A percentile compares a stretch with the other conserved stretches of the same genome.
Evolutionary conservation across 2,113 vertebrate species (phyloP).

Genomic region (Tyto alba): DNA sequence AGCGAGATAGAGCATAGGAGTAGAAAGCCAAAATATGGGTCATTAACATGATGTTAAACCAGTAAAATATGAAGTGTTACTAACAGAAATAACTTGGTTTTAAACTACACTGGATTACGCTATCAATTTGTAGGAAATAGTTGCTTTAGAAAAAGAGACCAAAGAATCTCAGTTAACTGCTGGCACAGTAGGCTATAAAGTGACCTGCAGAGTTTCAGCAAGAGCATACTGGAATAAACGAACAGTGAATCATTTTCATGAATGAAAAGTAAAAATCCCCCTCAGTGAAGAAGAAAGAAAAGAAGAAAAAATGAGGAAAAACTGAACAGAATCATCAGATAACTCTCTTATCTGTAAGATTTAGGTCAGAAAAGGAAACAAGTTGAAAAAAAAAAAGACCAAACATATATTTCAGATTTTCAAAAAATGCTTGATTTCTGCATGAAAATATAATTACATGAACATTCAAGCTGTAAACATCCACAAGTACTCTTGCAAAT

Average conservation of each 20-base stretch:
- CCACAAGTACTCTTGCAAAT: not conserved
- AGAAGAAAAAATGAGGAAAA: not conserved
- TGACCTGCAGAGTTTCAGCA: not conserved
- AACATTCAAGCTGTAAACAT: not conserved
- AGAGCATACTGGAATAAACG: not conserved
- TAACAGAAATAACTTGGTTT: constrained; percentile 31
- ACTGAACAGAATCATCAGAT: not conserved
- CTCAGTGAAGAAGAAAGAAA: not conserved
- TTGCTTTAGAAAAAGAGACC: constrained; percentile 20
- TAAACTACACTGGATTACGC: not conserved
- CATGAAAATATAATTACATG: not conserved
- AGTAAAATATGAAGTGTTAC: not conserved
- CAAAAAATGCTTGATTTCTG: not conserved
- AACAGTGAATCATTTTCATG: constrained; percentile 24
- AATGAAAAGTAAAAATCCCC: constrained; percentile 26
- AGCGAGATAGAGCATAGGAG: not conserved
- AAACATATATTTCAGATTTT: not conserved
- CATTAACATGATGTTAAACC: not conserved
- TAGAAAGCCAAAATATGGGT: not conserved
- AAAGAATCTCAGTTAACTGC: constrained; percentile 31
- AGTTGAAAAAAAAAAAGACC: not conserved
- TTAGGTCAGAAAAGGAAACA: not conserved
- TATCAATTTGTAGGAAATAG: constrained; percentile 34
- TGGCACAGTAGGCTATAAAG: not conserved
- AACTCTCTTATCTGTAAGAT: not conserved